Evolutionary conservation across 2,797 vertebrate genomes (phyloP), one percentile per base, ranked within the genome.

Genomic region (Anomalospiza imberbis): DNA sequence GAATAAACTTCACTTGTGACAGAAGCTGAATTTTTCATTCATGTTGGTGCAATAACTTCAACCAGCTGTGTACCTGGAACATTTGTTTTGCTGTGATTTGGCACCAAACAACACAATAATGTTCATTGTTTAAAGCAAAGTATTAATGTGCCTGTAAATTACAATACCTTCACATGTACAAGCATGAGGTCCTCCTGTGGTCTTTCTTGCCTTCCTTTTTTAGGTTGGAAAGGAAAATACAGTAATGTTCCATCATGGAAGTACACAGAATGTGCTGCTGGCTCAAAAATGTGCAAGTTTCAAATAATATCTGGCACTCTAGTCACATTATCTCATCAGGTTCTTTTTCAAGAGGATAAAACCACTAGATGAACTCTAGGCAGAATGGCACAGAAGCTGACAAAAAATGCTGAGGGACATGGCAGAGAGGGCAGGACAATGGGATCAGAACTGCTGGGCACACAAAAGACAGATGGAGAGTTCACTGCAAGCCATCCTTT

Each of bases 151-250:
- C 2, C 22, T 34, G 8, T n/a, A 81, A 88, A n/a, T n/a, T 36
- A 31, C 25, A 68, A 0, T 9, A 67, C 9, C 6, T 83, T 63
- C 38, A 48, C 19, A 44, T 9, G 12, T 17, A 51, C 32, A 51
- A 58, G n/a, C 24, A 68, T 28, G 28, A 58, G 7, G 12, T 7
- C 5, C 9, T 72, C 28, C 17, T 34, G 20, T 11, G 26, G 24
- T 42, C 17, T 60, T 83, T 25, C 18, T 45, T 25, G 22, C 18
- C 8, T 17, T 85, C 31, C 28, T 51, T 13, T 62, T 82, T 40
- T 24, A 36, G 0, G 0, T 1, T 4, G 1, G n/a, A 71, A 76
- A 73, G 22, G 14, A 66, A 84, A 78, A 86, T 2, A 3, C 8
- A 55, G 4, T 13, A 45, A 54, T 0, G 0, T 32, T 74, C n/a